A percentile compares a stretch with the other conserved stretches of the same genome.
phyloP scores from a whole-genome alignment of 2,113 vertebrate species.

The Etheostoma spectabile region DNA sequence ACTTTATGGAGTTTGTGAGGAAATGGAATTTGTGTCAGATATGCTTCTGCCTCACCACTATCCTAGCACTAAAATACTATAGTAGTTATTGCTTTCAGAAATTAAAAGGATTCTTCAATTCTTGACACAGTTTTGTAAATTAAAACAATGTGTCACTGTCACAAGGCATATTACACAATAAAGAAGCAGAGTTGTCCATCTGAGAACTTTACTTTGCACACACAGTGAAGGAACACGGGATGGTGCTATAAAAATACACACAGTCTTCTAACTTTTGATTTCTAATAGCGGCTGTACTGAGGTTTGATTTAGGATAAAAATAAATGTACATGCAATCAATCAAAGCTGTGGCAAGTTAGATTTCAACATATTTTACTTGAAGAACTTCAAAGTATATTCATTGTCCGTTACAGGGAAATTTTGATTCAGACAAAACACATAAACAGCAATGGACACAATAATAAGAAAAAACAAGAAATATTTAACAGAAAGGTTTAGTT shows the following conservation, averaged over 20 bases:
- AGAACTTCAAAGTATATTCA: no score
- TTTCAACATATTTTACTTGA: neutral
- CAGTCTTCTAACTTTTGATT: neutral
- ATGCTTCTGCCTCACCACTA: conserved; percentile 29
- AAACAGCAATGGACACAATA: no score
- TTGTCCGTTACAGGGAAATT: no score
- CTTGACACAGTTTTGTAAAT: conserved; percentile 40
- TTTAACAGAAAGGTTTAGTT: no score
- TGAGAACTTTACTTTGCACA: conserved; percentile 16
- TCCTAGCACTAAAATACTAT: conserved; percentile 13
- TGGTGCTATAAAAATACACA: neutral
- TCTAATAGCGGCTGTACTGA: neutral
- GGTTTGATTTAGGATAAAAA: conserved; percentile 1
- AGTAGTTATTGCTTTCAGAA: conserved; percentile 28
- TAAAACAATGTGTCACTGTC: conserved; percentile 61
- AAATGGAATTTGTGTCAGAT: conserved; percentile 25
- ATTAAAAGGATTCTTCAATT: conserved; percentile 65
- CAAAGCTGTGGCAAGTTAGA: neutral
- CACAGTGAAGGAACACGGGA: neutral
- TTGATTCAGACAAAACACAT: no score
- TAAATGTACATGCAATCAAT: neutral
- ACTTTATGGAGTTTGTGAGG: conserved; percentile 51
- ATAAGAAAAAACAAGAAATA: no score
- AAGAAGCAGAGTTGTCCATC: conserved; percentile 5
- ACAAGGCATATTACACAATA: neutral